These are phyloP conservation scores for Hyaena hyaena DNA, from an alignment of 2,113 vertebrate genomes.

Conservation along the genomic window DNA sequence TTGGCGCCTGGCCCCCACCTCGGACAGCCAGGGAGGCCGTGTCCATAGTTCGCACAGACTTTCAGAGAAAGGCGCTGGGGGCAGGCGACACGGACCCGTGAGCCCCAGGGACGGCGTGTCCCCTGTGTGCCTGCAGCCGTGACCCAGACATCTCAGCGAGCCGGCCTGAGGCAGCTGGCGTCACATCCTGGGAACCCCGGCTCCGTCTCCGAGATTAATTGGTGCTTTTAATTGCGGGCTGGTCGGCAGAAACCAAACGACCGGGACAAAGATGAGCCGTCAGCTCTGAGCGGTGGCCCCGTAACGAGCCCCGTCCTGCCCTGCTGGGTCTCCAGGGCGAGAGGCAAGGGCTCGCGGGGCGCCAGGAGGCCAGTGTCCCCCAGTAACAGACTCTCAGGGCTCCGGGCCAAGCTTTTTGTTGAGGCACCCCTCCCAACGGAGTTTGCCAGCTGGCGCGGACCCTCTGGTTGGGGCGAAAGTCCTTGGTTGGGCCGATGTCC, in stretches of 20 bases:
- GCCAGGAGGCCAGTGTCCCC: background rate
- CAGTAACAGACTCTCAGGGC: background rate
- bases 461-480: background rate
- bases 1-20: background rate
- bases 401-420: background rate
- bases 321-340: background rate
- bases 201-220: conserved; percentile 32
- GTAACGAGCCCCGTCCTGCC: background rate
- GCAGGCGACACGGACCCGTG: background rate
- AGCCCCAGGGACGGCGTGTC: background rate
- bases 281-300: background rate
- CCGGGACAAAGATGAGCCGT: background rate
- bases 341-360: background rate
- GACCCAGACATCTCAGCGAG: background rate
- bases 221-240: conserved; percentile 49
- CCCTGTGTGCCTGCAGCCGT: background rate
- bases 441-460: background rate
- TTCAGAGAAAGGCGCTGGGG: background rate
- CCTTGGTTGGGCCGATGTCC: background rate
- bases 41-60: background rate
- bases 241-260: background rate
- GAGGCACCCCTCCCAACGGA: background rate
- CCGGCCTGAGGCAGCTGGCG: background rate
- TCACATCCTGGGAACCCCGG: background rate
- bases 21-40: background rate